These are phyloP conservation scores for Aplysia californica DNA, from an alignment of 1,140 invertebrate genomes.

Conservation along the genomic window DNA sequence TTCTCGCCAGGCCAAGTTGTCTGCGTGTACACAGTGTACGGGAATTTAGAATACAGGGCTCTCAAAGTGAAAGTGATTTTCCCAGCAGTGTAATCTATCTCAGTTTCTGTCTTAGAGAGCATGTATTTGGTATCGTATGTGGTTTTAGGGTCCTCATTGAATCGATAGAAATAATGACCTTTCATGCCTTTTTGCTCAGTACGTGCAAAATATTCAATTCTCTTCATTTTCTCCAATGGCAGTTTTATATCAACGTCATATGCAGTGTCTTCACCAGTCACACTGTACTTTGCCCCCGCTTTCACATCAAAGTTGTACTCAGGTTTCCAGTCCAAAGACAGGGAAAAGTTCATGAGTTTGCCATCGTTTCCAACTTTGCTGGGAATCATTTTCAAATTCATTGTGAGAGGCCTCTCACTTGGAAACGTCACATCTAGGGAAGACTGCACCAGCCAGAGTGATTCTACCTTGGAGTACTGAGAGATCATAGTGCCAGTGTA, in stretches of 20 bases:
- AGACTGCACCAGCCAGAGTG: slow-evolving; percentile 1
- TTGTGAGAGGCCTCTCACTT: not conserved
- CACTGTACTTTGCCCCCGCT: not conserved
- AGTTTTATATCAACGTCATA: not conserved
- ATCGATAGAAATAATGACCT: not conserved
- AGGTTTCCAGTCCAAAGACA: slow-evolving; percentile 1
- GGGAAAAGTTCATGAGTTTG: not conserved
- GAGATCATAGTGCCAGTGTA: slow-evolving; percentile 33
- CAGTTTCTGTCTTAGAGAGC: too few relatives aligned
- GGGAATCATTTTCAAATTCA: too few relatives aligned
- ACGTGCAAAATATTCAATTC: not conserved
- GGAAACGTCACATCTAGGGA: not conserved
- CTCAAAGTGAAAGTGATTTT: too few relatives aligned
- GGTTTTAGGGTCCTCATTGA: not conserved
- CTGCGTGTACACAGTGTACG: too few relatives aligned
- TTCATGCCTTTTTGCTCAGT: not conserved
- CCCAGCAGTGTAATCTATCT: too few relatives aligned
- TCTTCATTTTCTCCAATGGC: not conserved
- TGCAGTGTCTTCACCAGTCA: too few relatives aligned
- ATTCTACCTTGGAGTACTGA: not conserved
- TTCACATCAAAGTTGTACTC: not conserved
- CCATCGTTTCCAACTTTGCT: not conserved
- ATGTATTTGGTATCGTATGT: not conserved
- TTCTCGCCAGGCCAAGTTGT: too few relatives aligned
- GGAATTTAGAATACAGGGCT: too few relatives aligned